Percentiles rank a stretch among this genome's conserved stretches.
These are phyloP conservation scores for Oryzias sinensis DNA, from an alignment of 2,797 vertebrate species.

Conservation along the genomic window DNA sequence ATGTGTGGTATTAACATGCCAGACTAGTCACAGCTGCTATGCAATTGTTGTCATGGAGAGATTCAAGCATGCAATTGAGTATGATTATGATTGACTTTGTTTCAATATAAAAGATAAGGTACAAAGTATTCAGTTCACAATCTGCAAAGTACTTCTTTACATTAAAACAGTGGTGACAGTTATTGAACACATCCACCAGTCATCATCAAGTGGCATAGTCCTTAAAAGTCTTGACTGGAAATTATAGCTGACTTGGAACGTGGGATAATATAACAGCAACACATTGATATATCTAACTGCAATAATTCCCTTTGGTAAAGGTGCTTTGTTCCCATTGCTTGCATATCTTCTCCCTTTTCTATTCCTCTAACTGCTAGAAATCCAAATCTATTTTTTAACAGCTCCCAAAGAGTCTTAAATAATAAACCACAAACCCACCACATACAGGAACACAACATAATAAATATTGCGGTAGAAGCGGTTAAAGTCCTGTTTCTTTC, in stretches of 20 bases:
- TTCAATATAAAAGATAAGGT: conserved; percentile 50
- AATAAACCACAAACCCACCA: conserved; percentile 61
- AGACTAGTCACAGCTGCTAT: conserved; percentile 44
- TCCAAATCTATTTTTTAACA: conserved; percentile 44
- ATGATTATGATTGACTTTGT: conserved; percentile 47
- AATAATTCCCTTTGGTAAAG: conserved; percentile 75
- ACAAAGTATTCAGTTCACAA: conserved; percentile 38
- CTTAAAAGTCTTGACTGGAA: conserved; percentile 35
- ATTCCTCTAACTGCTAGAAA: conserved; percentile 48
- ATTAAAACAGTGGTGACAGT: conserved; percentile 20
- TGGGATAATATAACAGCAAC: conserved; percentile 27
- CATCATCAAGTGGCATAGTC: conserved; percentile 40
- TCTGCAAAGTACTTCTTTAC: conserved; percentile 30
- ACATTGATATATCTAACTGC: conserved; percentile 60
- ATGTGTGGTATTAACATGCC: conserved; percentile 63
- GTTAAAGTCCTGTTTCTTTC: conserved; percentile 54
- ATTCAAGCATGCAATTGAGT: conserved; percentile 57
- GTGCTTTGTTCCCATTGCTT: conserved; percentile 54
- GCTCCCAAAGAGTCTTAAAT: conserved; percentile 67
- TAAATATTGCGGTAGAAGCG: conserved; percentile 72
- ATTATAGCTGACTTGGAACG: conserved; percentile 41
- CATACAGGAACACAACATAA: conserved; percentile 64
- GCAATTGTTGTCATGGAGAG: conserved; percentile 45
- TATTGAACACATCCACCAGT: conserved; percentile 35
- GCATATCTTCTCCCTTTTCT: conserved; percentile 39